These are phyloP conservation scores for Pollenia labialis DNA, from an alignment of 2,888 invertebrate genomes.

Conservation along the genomic window DNA sequence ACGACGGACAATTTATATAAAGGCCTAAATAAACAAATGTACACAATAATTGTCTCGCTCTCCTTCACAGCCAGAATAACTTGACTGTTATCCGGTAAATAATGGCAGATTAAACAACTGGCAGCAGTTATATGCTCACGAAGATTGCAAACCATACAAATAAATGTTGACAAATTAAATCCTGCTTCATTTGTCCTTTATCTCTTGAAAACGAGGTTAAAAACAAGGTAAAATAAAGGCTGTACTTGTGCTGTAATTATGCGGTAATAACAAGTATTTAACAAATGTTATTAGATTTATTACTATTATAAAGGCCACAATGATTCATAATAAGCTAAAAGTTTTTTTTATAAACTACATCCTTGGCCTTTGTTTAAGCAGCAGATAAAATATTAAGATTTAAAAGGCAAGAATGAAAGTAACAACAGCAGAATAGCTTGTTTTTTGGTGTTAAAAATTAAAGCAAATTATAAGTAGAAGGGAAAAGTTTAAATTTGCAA, in stretches of 20 bases:
- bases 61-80: no score
- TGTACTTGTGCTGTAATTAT: not conserved
- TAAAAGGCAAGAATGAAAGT: no score
- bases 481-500: no score
- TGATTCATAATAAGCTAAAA: not conserved
- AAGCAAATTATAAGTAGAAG: not conserved
- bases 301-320: not conserved
- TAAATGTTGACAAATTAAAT: constrained; percentile 32
- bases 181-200: not conserved
- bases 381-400: not conserved
- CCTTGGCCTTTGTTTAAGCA: not conserved
- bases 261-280: constrained; percentile 27
- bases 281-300: constrained; percentile 36
- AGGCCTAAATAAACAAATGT: not conserved
- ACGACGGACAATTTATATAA: not conserved
- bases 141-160: constrained; percentile 10
- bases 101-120: no score
- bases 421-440: not conserved
- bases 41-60: no score
- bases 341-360: not conserved
- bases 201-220: not conserved
- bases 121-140: not conserved
- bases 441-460: not conserved
- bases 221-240: constrained; percentile 5
- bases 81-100: no score